These are phyloP conservation scores for Panagrolaimus sp. DNA, from an alignment of 1,140 invertebrate genomes.

Conservation along the genomic window DNA sequence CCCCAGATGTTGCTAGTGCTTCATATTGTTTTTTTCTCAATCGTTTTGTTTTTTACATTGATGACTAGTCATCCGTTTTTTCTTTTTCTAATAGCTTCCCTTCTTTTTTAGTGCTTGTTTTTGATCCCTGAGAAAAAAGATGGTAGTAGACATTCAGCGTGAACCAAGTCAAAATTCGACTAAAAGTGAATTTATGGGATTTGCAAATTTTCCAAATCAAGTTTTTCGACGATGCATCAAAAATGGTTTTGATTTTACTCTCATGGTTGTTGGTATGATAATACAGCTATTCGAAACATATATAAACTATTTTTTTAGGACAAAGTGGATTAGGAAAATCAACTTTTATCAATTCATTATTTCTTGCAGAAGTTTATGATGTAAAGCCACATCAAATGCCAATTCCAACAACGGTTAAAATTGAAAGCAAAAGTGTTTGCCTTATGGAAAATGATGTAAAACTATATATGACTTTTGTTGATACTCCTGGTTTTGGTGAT, in stretches of 20 bases:
- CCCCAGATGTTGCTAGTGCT: too few relatives aligned
- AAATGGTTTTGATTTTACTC: constrained; percentile 95
- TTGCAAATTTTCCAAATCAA: constrained; percentile 96
- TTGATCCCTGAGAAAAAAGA: background rate
- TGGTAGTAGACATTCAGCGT: background rate
- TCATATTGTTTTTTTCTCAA: too few relatives aligned
- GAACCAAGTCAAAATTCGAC: background rate
- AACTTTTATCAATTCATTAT: constrained; percentile 93
- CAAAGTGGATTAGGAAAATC: constrained; percentile 95
- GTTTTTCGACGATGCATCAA: constrained; percentile 98
- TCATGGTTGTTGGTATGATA: constrained; percentile 94
- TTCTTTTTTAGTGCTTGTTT: background rate
- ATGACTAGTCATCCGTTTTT: background rate
- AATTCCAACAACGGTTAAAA: constrained; percentile 66
- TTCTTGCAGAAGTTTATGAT: constrained; percentile 84
- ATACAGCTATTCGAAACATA: constrained; percentile 11
- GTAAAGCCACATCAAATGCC: constrained; percentile 15
- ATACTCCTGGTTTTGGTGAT: constrained; percentile 97
- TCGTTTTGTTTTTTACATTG: background rate
- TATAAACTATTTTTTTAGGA: constrained; percentile 64
- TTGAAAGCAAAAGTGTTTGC: constrained; percentile 84
- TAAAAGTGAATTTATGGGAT: constrained; percentile 74
- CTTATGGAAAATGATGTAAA: constrained; percentile 85
- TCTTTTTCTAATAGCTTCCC: background rate
- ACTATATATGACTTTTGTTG: constrained; percentile 80